Evolutionary conservation across 2,888 invertebrate genomes (phyloP).

Genomic region (Ganaspis brasiliensis): DNA sequence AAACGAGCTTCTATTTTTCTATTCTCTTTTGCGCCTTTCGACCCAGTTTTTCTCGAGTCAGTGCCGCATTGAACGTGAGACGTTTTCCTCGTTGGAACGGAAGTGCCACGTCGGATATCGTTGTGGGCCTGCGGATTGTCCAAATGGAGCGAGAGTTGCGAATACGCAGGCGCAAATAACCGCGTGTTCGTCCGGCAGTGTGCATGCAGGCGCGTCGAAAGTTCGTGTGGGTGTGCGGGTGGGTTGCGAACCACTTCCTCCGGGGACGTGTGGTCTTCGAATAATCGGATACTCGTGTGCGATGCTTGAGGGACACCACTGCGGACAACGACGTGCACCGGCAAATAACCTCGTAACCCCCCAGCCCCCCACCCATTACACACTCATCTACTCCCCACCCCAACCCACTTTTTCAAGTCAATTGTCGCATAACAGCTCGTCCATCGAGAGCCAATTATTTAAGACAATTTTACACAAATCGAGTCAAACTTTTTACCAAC

Average conservation of each 20-base stretch:
- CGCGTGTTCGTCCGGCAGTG: constrained; percentile 47
- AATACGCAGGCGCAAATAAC: constrained; percentile 36
- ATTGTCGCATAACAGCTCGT: background rate
- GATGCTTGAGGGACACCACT: constrained; percentile 63
- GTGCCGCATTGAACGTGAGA: constrained; percentile 29
- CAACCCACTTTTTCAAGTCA: constrained; percentile 18
- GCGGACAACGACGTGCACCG: constrained; percentile 45
- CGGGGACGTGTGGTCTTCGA: constrained; percentile 73
- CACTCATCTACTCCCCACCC: background rate
- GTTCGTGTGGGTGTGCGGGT: constrained; percentile 58
- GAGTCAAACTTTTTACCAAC: background rate
- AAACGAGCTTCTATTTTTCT: constrained; percentile 19
- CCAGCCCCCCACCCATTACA: background rate
- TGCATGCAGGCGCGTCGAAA: constrained; percentile 50
- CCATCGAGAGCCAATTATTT: background rate
- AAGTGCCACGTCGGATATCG: constrained; percentile 74
- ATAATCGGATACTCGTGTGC: constrained; percentile 76
- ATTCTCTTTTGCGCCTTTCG: constrained; percentile 56
- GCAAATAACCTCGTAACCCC: constrained; percentile 33
- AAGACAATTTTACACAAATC: background rate
- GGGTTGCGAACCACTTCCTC: constrained; percentile 74
- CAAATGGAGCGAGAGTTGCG: constrained; percentile 68
- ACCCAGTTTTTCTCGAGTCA: constrained; percentile 55
- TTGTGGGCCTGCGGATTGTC: constrained; percentile 68
- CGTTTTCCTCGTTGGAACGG: constrained; percentile 69